A percentile compares a stretch with the other conserved stretches of the same genome.
Evolutionary conservation across 2,797 vertebrate genomes (phyloP).

Genomic region (Urosaurus nigricauda): DNA sequence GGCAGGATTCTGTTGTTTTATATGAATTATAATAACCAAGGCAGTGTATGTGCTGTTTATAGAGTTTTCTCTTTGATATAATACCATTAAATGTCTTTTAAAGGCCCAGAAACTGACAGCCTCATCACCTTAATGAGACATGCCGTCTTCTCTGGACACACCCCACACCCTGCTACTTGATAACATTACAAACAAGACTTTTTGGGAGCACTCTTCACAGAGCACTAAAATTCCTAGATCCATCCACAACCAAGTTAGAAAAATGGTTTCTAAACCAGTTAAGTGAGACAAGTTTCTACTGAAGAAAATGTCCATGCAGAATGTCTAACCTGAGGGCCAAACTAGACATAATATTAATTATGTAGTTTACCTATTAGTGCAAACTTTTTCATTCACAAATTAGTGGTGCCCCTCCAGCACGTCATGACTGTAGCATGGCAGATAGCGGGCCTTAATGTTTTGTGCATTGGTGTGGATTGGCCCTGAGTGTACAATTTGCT

Average conservation of each 20-base stretch:
- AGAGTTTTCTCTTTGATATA: background rate
- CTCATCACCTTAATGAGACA: background rate
- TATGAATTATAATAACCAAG: background rate
- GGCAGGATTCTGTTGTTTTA: background rate
- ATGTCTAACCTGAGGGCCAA: background rate
- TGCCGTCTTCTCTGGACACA: background rate
- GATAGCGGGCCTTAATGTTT: background rate
- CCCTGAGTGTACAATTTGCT: background rate
- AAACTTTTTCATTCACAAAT: background rate
- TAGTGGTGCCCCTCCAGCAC: background rate
- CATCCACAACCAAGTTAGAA: no score
- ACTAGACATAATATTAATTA: background rate
- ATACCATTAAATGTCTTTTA: background rate
- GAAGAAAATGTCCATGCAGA: background rate
- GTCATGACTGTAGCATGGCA: background rate
- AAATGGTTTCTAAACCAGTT: no score
- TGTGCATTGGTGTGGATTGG: background rate
- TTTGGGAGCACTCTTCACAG: no score
- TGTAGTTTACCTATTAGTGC: background rate
- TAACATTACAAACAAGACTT: no score
- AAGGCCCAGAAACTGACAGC: no score
- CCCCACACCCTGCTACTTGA: no score
- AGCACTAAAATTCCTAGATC: no score
- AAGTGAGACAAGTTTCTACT: no score
- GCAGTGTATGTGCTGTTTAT: accelerated